phyloP scores from a whole-genome alignment of 2,797 vertebrate species.

The Scarus forsteni region DNA sequence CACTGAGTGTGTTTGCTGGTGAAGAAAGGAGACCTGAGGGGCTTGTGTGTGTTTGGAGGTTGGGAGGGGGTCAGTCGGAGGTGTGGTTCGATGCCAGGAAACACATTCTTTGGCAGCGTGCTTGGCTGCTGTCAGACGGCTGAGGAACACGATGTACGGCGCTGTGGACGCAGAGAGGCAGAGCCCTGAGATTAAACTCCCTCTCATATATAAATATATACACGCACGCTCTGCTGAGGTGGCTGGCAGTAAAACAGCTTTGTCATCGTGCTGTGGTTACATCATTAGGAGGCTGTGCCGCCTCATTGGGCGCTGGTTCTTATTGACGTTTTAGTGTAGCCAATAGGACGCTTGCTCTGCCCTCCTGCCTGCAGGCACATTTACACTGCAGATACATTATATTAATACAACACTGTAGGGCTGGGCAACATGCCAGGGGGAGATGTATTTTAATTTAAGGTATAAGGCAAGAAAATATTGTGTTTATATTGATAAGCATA shows the following conservation, averaged over 20 bases:
- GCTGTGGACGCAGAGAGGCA: constrained; percentile 52
- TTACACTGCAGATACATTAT: constrained; percentile 18
- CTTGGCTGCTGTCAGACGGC: constrained; percentile 60
- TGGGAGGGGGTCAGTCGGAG: constrained; percentile 17
- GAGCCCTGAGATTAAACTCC: constrained; percentile 43
- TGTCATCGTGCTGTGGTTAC: constrained; percentile 25
- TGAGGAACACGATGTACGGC: constrained; percentile 76
- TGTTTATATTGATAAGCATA: too few relatives aligned
- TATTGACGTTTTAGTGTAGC: constrained; percentile 34
- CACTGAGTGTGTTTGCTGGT: background rate
- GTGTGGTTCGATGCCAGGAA: constrained; percentile 51
- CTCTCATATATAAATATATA: background rate
- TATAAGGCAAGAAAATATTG: too few relatives aligned
- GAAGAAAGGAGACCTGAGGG: background rate
- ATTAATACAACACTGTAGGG: constrained; percentile 12
- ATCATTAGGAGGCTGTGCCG: constrained; percentile 30
- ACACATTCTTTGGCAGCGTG: constrained; percentile 75
- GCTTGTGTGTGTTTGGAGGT: constrained; percentile 9
- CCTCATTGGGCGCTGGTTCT: constrained; percentile 19
- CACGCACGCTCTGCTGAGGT: background rate
- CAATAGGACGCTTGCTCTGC: constrained; percentile 21
- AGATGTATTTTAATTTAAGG: too few relatives aligned
- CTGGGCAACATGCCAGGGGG: too few relatives aligned
- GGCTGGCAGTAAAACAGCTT: constrained; percentile 28
- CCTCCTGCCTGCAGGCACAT: constrained; percentile 24